These are phyloP conservation scores for Enteromius afrohamiltoni DNA, from an alignment of 2,797 vertebrate genomes.

Conservation along the genomic window DNA sequence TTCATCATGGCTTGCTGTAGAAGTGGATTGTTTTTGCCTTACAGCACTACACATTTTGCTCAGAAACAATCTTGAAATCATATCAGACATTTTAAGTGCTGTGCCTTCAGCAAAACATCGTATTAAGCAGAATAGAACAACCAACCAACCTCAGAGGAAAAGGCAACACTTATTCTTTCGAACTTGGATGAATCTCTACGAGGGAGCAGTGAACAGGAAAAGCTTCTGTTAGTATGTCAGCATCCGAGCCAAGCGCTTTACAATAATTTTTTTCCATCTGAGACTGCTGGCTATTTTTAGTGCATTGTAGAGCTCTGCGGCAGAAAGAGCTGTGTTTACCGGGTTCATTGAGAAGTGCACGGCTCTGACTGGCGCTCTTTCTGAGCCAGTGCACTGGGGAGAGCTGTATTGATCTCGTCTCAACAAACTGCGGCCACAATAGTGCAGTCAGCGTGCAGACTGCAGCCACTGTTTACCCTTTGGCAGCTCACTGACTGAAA, in stretches of 20 bases:
- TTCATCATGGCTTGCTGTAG: background rate
- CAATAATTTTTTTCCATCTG: conserved; percentile 12
- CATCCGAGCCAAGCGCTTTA: conserved; percentile 9
- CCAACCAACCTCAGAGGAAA: background rate
- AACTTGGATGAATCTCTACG: conserved; percentile 15
- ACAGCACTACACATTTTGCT: background rate
- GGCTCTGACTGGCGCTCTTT: conserved; percentile 23
- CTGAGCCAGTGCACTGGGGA: conserved; percentile 25
- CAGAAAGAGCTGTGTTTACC: conserved; percentile 23
- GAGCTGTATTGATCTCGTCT: conserved; percentile 47
- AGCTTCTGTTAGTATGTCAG: conserved; percentile 25
- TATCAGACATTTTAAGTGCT: conserved; percentile 25
- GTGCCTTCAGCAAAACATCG: background rate
- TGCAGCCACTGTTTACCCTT: conserved; percentile 37
- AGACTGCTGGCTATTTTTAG: conserved; percentile 32
- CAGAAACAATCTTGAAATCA: conserved; percentile 9
- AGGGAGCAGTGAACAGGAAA: conserved; percentile 1
- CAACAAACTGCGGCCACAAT: conserved; percentile 14
- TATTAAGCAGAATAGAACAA: conserved; percentile 16
- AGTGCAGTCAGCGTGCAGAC: conserved; percentile 38
- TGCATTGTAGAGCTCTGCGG: conserved; percentile 11
- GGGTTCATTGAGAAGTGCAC: conserved; percentile 36
- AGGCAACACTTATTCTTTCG: background rate
- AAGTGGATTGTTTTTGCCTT: background rate
- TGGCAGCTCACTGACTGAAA: conserved; percentile 30